Evolutionary conservation across 2,888 invertebrate species (phyloP).

Genomic region (Encarsia formosa): DNA sequence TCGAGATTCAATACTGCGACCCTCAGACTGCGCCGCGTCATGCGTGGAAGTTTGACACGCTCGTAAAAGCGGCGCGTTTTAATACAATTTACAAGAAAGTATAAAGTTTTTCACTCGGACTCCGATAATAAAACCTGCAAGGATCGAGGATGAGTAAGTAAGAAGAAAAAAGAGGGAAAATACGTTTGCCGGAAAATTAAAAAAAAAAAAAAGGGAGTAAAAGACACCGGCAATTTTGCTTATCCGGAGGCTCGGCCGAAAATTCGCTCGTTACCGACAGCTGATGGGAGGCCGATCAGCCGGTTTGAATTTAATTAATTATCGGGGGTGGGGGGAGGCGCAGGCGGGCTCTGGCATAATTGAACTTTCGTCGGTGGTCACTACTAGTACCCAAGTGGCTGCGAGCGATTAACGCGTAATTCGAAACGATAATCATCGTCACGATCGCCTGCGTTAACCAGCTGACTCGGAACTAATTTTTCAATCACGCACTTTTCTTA

Average conservation of each 20-base stretch:
- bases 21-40: conserved; percentile 29
- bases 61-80: conserved; percentile 51
- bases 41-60: conserved; percentile 40
- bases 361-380: conserved; percentile 37
- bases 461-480: no score
- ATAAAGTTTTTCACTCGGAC: conserved; percentile 34
- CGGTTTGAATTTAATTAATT: conserved; percentile 38
- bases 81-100: conserved; percentile 52
- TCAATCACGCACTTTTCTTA: no score
- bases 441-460: no score
- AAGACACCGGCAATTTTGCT: neutral
- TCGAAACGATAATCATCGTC: conserved; percentile 37
- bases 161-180: conserved; percentile 2
- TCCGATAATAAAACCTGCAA: conserved; percentile 19
- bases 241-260: neutral
- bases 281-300: conserved; percentile 28
- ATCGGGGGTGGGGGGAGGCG: conserved; percentile 15
- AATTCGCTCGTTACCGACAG: conserved; percentile 33
- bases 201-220: neutral
- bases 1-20: conserved; percentile 46
- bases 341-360: conserved; percentile 35
- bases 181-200: neutral
- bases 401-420: conserved; percentile 34
- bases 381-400: conserved; percentile 15
- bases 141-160: conserved; percentile 2